A percentile compares a stretch with the other conserved stretches of the same genome.
Evolutionary conservation across 2,888 invertebrate species (phyloP).

Genomic region (Willowsia nigromaculata): DNA sequence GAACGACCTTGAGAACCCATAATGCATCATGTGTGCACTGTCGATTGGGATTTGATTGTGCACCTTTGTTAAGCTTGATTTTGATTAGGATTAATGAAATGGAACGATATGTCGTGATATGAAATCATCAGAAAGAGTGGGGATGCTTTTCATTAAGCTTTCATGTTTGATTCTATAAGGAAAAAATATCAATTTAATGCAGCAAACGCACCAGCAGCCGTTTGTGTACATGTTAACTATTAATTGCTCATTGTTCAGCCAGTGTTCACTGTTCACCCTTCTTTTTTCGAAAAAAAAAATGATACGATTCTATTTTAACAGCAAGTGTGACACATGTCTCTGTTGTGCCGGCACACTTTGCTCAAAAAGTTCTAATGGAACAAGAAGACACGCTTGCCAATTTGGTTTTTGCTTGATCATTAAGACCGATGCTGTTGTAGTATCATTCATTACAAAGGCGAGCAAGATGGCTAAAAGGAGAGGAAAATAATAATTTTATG

Average conservation of each 20-base stretch:
- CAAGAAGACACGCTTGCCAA: not conserved
- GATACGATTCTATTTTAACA: too few relatives aligned
- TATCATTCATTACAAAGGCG: not conserved
- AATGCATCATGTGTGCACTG: not conserved
- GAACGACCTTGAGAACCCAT: constrained; percentile 19
- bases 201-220: not conserved
- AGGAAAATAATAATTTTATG: not conserved
- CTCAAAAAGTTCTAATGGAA: not conserved
- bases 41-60: not conserved
- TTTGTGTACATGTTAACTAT: not conserved
- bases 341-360: not conserved
- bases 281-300: too few relatives aligned
- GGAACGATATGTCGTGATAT: not conserved
- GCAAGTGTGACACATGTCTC: not conserved
- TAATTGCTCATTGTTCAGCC: constrained; percentile 18
- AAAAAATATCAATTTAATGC: not conserved
- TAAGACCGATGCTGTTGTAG: not conserved
- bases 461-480: not conserved
- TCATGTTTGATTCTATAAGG: not conserved
- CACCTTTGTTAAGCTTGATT: not conserved
- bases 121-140: not conserved
- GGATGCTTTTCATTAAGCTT: not conserved
- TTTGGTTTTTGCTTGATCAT: not conserved
- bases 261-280: not conserved
- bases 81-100: constrained; percentile 3